Conservation (phyloP, 2,888 invertebrate species). For the Nephrotoma guestfalica region DNA sequence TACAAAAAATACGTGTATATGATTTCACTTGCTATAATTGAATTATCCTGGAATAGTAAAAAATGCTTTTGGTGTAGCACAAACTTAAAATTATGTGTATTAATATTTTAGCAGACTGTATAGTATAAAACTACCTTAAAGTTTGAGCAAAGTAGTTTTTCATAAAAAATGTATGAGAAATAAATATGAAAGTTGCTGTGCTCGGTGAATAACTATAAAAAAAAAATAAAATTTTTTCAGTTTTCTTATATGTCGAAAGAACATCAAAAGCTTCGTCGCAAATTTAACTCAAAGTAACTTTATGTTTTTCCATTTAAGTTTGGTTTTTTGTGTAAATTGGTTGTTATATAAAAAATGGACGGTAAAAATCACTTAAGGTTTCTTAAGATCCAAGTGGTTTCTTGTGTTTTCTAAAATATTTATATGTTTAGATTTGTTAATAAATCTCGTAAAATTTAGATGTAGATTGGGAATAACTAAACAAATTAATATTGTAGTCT, state of each 20-base stretch:
- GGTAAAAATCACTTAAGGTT: too few species aligned
- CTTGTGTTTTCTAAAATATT: too few species aligned
- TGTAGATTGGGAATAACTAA: too few species aligned
- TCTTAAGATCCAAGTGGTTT: too few species aligned
- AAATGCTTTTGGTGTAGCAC: not conserved
- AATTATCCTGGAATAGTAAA: not conserved
- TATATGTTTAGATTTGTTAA: too few species aligned
- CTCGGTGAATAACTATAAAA: not conserved
- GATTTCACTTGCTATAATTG: not conserved
- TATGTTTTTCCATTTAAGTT: too few species aligned
- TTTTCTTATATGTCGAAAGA: not conserved
- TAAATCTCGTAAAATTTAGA: too few species aligned
- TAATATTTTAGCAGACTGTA: not conserved
- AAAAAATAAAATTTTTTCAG: not conserved
- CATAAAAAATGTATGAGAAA: not conserved
- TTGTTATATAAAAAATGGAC: too few species aligned
- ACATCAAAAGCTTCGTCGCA: not conserved
- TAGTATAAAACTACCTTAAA: not conserved
- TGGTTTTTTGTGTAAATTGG: too few species aligned
- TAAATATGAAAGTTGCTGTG: not conserved
- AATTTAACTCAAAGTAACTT: not conserved
- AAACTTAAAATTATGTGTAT: not conserved
- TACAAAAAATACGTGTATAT: not conserved
- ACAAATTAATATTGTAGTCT: too few species aligned
- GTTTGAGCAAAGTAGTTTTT: not conserved